Percentiles rank a stretch among this genome's conserved stretches.
Evolutionary conservation across 1,140 invertebrate species (phyloP).

Genomic region (Aphidius gifuensis): DNA sequence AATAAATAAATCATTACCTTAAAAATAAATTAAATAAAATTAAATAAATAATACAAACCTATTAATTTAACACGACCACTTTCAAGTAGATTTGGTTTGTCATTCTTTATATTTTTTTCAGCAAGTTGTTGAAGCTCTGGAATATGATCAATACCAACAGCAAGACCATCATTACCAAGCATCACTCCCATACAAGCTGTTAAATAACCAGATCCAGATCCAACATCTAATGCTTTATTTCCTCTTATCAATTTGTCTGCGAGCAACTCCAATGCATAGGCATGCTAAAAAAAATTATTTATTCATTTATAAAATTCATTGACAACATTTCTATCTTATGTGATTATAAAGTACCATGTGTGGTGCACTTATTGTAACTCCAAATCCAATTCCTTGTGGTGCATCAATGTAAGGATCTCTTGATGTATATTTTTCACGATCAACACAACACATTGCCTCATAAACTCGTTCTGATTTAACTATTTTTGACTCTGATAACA

Average conservation of each 20-base stretch:
- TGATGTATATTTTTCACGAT: slow-evolving; percentile 77
- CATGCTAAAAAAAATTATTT: slow-evolving; percentile 65
- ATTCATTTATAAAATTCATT: slow-evolving; percentile 23
- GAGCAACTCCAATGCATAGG: slow-evolving; percentile 87
- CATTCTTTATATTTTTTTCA: slow-evolving; percentile 72
- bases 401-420: slow-evolving; percentile 83
- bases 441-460: slow-evolving; percentile 80
- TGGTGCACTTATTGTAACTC: slow-evolving; percentile 95
- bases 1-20: slow-evolving; percentile 25
- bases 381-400: slow-evolving; percentile 84
- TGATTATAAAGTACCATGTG: slow-evolving; percentile 80
- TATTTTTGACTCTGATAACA: slow-evolving; percentile 73
- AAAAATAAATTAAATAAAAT: not conserved
- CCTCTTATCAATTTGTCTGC: slow-evolving; percentile 79
- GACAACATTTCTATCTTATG: not conserved
- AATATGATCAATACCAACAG: slow-evolving; percentile 92
- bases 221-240: slow-evolving; percentile 85
- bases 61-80: slow-evolving; percentile 67
- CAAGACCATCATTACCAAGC: slow-evolving; percentile 74
- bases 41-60: slow-evolving; percentile 53
- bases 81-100: slow-evolving; percentile 67
- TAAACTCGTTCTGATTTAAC: slow-evolving; percentile 77
- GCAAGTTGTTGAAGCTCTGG: slow-evolving; percentile 76
- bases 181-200: slow-evolving; percentile 93
- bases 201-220: slow-evolving; percentile 92